A percentile compares a stretch with the other conserved stretches of the same genome.
Conservation (phyloP, 2,888 invertebrate species). For the Apodemia zela region DNA sequence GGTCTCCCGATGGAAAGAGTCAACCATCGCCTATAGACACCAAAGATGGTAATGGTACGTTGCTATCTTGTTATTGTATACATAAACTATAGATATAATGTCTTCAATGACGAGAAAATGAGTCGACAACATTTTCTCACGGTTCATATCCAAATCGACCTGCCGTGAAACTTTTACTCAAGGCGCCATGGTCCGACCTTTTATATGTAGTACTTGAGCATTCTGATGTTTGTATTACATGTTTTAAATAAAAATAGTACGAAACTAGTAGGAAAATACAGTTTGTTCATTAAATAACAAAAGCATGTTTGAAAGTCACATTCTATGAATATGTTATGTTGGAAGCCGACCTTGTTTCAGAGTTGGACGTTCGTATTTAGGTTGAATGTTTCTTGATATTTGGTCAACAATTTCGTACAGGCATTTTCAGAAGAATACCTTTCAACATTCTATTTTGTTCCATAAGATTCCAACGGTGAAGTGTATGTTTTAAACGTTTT, state of each 20-base stretch:
- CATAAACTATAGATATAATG: too few relatives aligned
- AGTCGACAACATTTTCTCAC: too few relatives aligned
- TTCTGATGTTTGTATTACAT: background rate
- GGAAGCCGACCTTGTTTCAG: conserved; percentile 2
- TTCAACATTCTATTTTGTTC: background rate
- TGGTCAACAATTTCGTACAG: conserved; percentile 3
- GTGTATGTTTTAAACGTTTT: background rate
- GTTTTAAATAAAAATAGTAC: background rate
- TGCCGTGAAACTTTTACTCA: too few relatives aligned
- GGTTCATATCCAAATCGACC: too few relatives aligned
- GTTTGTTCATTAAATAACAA: conserved; percentile 3
- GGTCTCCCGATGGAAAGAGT: too few relatives aligned
- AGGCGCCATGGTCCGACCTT: too few relatives aligned
- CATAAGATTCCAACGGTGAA: background rate
- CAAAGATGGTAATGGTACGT: too few relatives aligned
- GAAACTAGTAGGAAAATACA: background rate
- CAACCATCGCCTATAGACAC: too few relatives aligned
- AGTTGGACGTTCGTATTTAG: background rate
- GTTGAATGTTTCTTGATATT: conserved; percentile 6
- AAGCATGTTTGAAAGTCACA: conserved; percentile 3
- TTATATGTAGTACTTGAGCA: too few relatives aligned
- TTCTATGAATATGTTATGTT: conserved; percentile 4
- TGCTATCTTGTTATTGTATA: too few relatives aligned
- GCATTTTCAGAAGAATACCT: background rate
- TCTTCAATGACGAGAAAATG: too few relatives aligned